A percentile compares a stretch with the other conserved stretches of the same genome.
phyloP scores from a whole-genome alignment of 2,797 vertebrate genomes.

The Agapornis canus region DNA sequence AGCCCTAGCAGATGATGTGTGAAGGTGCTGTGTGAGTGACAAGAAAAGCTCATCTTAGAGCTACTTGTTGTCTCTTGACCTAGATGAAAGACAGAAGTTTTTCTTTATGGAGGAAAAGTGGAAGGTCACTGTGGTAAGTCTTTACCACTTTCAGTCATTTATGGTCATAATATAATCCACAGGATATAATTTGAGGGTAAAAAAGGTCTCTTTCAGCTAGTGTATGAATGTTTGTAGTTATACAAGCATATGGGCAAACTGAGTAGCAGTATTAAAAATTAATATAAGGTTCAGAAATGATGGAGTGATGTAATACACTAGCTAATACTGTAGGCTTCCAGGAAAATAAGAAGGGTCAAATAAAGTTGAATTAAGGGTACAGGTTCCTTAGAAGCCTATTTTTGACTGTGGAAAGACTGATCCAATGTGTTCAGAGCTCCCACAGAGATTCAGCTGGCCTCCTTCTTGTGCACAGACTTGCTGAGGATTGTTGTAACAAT shows the following conservation, averaged over 20 bases:
- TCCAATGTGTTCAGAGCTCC: neutral
- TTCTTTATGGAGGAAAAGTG: neutral
- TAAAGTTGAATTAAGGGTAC: neutral
- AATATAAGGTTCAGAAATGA: neutral
- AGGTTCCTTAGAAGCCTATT: neutral
- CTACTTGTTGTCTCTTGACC: neutral
- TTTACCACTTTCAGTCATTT: neutral
- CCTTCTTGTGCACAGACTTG: neutral
- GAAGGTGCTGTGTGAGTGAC: neutral
- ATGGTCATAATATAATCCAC: neutral
- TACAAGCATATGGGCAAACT: neutral
- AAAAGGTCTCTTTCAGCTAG: neutral
- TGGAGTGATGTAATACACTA: neutral
- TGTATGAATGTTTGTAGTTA: neutral
- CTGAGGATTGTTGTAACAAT: neutral
- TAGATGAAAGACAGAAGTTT: neutral
- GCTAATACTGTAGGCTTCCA: neutral
- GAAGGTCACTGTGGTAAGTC: neutral
- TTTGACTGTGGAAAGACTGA: neutral
- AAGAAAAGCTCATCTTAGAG: neutral
- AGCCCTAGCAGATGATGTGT: accelerated
- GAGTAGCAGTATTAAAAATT: neutral
- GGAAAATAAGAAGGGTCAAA: neutral
- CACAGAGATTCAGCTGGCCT: neutral
- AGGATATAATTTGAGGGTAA: neutral